A percentile compares a stretch with the other conserved stretches of the same genome.
These are phyloP conservation scores for Ochotona princeps DNA, from an alignment of 2,113 vertebrate genomes.

Conservation along the genomic window DNA sequence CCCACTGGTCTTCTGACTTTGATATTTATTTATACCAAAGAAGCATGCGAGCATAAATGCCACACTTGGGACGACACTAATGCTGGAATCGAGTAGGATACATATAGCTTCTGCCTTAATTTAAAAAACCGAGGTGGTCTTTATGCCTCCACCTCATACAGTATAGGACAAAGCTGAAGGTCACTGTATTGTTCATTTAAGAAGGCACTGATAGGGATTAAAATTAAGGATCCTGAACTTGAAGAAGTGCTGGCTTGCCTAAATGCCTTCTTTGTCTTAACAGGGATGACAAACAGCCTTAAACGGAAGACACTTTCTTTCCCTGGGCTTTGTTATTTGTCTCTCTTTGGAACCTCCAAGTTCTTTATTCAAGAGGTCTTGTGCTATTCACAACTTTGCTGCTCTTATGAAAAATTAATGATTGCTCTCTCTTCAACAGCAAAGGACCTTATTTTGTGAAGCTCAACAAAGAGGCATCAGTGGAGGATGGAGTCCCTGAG, in stretches of 20 bases:
- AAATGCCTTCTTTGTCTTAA: conserved; percentile 71
- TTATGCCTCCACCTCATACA: conserved; percentile 79
- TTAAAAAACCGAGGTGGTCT: conserved; percentile 82
- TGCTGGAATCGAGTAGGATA: conserved; percentile 78
- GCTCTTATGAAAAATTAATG: conserved; percentile 86
- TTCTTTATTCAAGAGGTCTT: conserved; percentile 71
- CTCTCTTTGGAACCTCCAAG: conserved; percentile 76
- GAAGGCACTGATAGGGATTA: conserved; percentile 65
- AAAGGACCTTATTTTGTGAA: conserved; percentile 78
- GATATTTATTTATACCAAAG: conserved; percentile 89
- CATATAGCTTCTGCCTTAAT: conserved; percentile 83
- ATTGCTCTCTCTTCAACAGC: conserved; percentile 80
- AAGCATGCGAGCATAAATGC: conserved; percentile 86
- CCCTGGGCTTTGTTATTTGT: conserved; percentile 69
- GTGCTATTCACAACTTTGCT: conserved; percentile 77
- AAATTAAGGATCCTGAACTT: conserved; percentile 59
- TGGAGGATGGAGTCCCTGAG: conserved; percentile 71
- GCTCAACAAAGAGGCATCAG: conserved; percentile 83
- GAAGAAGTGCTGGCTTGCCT: conserved; percentile 60
- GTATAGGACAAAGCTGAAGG: conserved; percentile 87
- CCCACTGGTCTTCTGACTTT: conserved; percentile 85
- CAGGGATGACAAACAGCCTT: not conserved
- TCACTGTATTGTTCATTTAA: conserved; percentile 79
- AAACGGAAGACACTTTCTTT: not conserved
- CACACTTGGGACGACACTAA: conserved; percentile 87